Conservation (phyloP, 2,113 vertebrate genomes). For the Melanocharis versteri region DNA sequence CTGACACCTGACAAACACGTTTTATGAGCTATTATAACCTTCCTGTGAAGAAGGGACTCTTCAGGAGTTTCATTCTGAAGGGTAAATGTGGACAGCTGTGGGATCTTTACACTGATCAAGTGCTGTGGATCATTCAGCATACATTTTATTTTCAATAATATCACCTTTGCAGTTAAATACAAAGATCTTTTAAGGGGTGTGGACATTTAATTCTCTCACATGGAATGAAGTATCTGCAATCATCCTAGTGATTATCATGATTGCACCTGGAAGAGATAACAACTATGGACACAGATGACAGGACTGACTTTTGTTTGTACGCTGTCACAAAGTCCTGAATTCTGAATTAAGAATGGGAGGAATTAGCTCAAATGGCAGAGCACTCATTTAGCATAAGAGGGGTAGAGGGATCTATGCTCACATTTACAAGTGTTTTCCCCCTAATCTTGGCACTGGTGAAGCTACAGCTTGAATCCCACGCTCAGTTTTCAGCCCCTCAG, state of each 20-base stretch:
- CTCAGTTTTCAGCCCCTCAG: background rate
- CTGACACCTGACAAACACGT: background rate
- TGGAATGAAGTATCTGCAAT: background rate
- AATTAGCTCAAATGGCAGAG: conserved; percentile 73
- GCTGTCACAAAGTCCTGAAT: background rate
- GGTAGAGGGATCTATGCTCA: conserved; percentile 62
- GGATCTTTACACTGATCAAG: background rate
- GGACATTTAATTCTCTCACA: background rate
- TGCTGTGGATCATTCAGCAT: background rate
- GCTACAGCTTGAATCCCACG: background rate
- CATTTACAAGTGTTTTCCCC: conserved; percentile 48
- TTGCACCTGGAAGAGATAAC: background rate
- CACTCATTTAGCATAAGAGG: conserved; percentile 55
- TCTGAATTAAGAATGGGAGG: background rate
- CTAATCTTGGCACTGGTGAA: background rate
- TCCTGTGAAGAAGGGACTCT: background rate
- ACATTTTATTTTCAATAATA: background rate
- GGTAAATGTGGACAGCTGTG: background rate
- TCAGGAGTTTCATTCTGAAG: background rate
- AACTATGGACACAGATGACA: background rate
- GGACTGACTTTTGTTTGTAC: background rate
- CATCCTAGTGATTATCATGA: background rate
- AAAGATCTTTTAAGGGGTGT: background rate
- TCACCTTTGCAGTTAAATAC: background rate
- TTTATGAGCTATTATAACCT: background rate